Evolutionary conservation across 1,140 invertebrate genomes (phyloP).

Genomic region (Ridgeia piscesae): DNA sequence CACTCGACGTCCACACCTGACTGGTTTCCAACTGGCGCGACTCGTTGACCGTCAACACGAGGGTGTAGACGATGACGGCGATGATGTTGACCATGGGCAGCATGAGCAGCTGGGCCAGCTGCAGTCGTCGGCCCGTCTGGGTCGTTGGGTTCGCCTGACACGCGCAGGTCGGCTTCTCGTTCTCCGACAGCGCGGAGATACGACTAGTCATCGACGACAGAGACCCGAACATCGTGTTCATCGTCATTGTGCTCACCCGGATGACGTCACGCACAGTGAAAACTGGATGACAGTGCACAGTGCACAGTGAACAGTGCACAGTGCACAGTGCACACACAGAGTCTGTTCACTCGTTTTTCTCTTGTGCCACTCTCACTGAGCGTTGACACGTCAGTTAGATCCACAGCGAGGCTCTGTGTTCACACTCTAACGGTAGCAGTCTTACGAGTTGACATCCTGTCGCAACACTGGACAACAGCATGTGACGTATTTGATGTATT

Average conservation of each 20-base stretch:
- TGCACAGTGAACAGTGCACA: background rate
- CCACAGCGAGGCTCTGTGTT: background rate
- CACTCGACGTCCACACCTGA: background rate
- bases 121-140: background rate
- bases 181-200: background rate
- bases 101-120: conserved; percentile 7
- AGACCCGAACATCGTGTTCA: background rate
- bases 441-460: background rate
- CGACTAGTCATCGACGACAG: background rate
- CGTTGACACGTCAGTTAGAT: background rate
- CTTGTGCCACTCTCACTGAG: background rate
- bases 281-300: background rate
- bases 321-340: background rate
- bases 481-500: too few relatives aligned
- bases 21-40: background rate
- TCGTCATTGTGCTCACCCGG: background rate
- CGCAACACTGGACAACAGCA: background rate
- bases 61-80: background rate
- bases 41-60: background rate
- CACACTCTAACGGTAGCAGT: background rate
- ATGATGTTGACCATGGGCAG: background rate
- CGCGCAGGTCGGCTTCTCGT: background rate
- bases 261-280: background rate
- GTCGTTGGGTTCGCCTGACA: background rate
- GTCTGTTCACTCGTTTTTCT: background rate